Evolutionary conservation across 30 jellyfish, hydroid and myxozoan genomes (phyloP).

Genomic region (Aurelia aurita complex sp. Pacific): DNA sequence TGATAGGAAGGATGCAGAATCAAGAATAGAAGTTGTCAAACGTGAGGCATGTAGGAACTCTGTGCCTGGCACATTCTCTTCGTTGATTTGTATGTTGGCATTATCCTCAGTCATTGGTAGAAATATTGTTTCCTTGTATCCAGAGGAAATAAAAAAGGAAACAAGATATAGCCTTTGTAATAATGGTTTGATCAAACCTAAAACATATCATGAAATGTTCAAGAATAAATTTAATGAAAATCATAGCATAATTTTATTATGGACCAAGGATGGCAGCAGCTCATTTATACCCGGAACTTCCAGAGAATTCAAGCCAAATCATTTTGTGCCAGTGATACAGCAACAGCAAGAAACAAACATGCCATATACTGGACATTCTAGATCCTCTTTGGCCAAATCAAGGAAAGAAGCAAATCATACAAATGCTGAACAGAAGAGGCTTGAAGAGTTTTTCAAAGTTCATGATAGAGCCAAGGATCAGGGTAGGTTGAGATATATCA

Average conservation of each 20-base stretch:
- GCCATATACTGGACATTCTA: neutral
- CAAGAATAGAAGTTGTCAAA: neutral
- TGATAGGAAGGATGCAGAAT: neutral
- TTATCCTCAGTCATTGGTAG: conserved; percentile 8
- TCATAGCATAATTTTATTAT: neutral
- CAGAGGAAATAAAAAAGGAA: neutral
- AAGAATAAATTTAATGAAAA: neutral
- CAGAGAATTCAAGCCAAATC: neutral
- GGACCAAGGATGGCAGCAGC: conserved; percentile 1
- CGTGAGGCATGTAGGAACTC: conserved; percentile 6
- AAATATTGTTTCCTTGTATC: neutral
- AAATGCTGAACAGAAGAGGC: too few species aligned
- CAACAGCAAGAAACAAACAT: neutral
- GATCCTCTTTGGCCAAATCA: neutral
- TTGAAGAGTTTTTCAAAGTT: too few species aligned
- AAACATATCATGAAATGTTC: neutral
- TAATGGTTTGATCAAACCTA: neutral
- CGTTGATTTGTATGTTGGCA: conserved; percentile 1
- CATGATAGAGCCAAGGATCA: too few species aligned
- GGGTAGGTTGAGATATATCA: too few species aligned
- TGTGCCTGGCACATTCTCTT: conserved; percentile 11
- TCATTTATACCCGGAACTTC: neutral
- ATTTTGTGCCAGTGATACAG: neutral
- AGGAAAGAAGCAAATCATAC: too few species aligned
- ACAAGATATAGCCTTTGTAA: neutral